Percentiles rank a stretch among this genome's conserved stretches.
These are phyloP conservation scores for Phyllostomus hastatus DNA, from an alignment of 2,113 vertebrate species.

Conservation along the genomic window DNA sequence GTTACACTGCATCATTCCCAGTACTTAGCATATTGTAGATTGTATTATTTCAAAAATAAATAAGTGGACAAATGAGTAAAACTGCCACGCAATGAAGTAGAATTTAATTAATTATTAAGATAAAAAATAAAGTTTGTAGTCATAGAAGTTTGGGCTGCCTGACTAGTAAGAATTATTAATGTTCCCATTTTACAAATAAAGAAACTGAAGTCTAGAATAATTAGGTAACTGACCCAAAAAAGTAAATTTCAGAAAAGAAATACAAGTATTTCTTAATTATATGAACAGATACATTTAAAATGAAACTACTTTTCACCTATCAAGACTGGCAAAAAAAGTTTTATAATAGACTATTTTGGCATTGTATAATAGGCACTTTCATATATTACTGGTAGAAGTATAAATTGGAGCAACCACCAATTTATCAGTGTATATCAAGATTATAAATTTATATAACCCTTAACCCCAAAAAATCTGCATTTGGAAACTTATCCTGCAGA, in stretches of 20 bases:
- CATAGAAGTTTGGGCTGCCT: background rate
- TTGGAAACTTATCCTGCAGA: background rate
- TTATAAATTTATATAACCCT: background rate
- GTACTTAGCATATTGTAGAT: background rate
- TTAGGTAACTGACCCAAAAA: background rate
- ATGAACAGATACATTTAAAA: background rate
- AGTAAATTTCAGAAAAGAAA: conserved; percentile 28
- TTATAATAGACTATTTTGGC: background rate
- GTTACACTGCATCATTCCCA: background rate
- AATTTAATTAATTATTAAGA: background rate
- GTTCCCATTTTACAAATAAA: conserved; percentile 4
- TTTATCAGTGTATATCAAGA: background rate
- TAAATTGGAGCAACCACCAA: background rate
- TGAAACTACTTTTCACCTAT: background rate
- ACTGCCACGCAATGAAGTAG: background rate
- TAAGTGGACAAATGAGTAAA: background rate
- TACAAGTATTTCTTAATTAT: background rate
- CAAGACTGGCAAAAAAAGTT: background rate
- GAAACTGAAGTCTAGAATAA: background rate
- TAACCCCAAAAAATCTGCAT: background rate
- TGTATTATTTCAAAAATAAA: background rate
- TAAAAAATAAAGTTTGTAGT: background rate
- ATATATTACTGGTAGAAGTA: background rate
- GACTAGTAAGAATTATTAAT: background rate
- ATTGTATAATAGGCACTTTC: background rate